Evolutionary conservation across 2,113 vertebrate genomes (phyloP).

Genomic region (Steatornis caripensis): DNA sequence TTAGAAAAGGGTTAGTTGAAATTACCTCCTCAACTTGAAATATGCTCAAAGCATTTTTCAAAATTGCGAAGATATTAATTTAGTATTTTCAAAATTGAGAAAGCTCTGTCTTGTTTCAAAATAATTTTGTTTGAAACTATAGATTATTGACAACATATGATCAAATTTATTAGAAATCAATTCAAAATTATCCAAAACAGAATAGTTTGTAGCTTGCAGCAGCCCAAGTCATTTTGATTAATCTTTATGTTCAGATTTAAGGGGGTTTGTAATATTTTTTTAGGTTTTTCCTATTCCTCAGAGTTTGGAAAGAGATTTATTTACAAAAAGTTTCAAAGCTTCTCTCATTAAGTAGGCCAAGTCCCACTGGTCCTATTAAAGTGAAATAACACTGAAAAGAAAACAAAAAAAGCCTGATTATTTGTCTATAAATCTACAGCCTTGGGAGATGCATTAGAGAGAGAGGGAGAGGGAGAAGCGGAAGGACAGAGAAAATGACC

Average conservation of each 20-base stretch:
- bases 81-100: neutral
- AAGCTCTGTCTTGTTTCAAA: neutral
- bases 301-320: neutral
- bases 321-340: neutral
- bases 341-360: neutral
- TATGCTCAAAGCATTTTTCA: neutral
- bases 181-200: neutral
- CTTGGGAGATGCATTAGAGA: neutral
- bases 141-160: neutral
- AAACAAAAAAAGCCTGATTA: neutral
- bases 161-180: neutral
- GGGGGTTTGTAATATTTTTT: neutral
- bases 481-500: neutral
- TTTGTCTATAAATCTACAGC: neutral
- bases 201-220: neutral
- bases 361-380: slow-evolving; percentile 28
- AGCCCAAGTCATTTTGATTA: neutral
- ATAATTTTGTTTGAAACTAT: neutral
- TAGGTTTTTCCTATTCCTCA: neutral
- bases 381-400: neutral
- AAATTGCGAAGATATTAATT: neutral
- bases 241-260: neutral
- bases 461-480: neutral
- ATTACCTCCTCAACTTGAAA: neutral
- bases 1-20: neutral